Conservation (phyloP, 2,113 vertebrate species). For the Hyla sarda region DNA sequence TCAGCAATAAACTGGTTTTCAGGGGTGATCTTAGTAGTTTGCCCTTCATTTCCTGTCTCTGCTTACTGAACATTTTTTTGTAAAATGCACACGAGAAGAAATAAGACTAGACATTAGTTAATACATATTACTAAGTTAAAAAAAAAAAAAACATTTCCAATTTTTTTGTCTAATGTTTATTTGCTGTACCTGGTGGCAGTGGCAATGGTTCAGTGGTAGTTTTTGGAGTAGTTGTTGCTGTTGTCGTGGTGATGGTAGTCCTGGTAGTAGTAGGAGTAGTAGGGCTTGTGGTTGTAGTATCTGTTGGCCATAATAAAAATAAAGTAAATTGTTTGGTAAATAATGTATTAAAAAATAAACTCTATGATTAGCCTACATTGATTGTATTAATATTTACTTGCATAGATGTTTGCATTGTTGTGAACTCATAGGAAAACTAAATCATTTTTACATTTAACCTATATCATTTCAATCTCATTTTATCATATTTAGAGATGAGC, state of each 20-base stretch:
- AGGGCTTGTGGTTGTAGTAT: neutral
- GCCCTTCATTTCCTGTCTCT: neutral
- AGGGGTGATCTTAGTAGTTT: neutral
- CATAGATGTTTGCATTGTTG: too few relatives aligned
- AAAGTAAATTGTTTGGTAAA: neutral
- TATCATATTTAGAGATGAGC: too few relatives aligned
- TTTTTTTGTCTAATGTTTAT: neutral
- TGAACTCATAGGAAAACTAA: too few relatives aligned
- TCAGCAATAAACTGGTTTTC: too few relatives aligned
- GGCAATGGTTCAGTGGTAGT: too few relatives aligned
- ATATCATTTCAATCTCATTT: too few relatives aligned
- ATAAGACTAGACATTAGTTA: neutral
- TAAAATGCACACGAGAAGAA: neutral
- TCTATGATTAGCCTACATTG: too few relatives aligned
- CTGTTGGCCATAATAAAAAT: neutral
- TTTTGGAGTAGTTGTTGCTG: neutral
- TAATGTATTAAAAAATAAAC: neutral
- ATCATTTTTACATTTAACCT: too few relatives aligned
- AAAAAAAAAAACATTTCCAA: too few relatives aligned
- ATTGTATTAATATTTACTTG: too few relatives aligned
- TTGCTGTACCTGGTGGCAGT: neutral
- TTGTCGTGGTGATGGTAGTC: neutral
- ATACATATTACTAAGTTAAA: neutral
- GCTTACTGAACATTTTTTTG: neutral
- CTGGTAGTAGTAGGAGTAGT: too few relatives aligned